Percentiles rank a stretch among this genome's conserved stretches.
phyloP scores from a whole-genome alignment of 2,888 invertebrate genomes.

The Calameuta filiformis region DNA sequence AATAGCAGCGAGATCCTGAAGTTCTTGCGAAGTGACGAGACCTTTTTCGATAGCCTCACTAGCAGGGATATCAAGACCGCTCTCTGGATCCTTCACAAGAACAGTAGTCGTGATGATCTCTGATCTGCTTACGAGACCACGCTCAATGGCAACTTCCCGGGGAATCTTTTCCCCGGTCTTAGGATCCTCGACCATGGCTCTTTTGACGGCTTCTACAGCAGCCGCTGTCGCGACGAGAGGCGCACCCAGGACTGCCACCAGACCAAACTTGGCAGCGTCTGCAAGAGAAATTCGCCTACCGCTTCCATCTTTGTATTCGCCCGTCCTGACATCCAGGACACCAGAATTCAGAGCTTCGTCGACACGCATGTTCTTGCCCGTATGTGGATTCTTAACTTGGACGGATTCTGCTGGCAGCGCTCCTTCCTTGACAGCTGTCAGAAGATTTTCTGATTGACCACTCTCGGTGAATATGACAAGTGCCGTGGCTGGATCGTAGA shows the following conservation, averaged over 20 bases:
- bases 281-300: slow-evolving; percentile 76
- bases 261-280: slow-evolving; percentile 82
- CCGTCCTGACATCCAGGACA: slow-evolving; percentile 78
- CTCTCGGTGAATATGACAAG: slow-evolving; percentile 79
- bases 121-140: slow-evolving; percentile 72
- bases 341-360: slow-evolving; percentile 82
- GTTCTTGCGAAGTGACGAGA: slow-evolving; percentile 69
- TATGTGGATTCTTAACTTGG: slow-evolving; percentile 77
- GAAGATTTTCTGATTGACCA: slow-evolving; percentile 77
- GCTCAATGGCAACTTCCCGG: slow-evolving; percentile 82
- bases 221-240: slow-evolving; percentile 80
- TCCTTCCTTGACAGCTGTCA: slow-evolving; percentile 82
- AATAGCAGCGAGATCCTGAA: slow-evolving; percentile 44
- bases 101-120: slow-evolving; percentile 32
- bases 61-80: slow-evolving; percentile 70
- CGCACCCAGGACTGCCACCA: slow-evolving; percentile 80
- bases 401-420: slow-evolving; percentile 76
- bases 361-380: slow-evolving; percentile 75
- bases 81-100: slow-evolving; percentile 60
- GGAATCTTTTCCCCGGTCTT: slow-evolving; percentile 83
- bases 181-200: slow-evolving; percentile 79
- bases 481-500: slow-evolving; percentile 83
- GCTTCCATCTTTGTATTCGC: slow-evolving; percentile 75
- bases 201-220: slow-evolving; percentile 73
- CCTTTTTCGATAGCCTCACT: slow-evolving; percentile 72